These are phyloP conservation scores for Helogale parvula DNA, from an alignment of 2,113 vertebrate genomes.

Conservation along the genomic window DNA sequence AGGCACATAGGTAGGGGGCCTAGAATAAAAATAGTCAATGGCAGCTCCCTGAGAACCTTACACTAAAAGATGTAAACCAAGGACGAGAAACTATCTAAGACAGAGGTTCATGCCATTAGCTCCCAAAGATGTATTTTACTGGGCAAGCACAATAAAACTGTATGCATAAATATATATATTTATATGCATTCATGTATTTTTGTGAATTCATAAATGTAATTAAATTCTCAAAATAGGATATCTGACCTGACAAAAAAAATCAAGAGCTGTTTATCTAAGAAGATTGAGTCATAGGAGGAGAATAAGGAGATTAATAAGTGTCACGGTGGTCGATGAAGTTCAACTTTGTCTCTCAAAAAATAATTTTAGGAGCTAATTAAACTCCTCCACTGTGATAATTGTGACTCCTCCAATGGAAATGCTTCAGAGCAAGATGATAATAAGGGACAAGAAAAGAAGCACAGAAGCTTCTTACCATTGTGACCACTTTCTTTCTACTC, in stretches of 20 bases:
- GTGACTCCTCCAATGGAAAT: background rate
- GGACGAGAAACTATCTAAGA: background rate
- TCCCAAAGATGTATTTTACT: background rate
- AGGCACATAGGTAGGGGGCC: too few relatives aligned
- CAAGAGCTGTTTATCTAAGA: background rate
- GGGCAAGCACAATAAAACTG: background rate
- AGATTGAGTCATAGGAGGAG: background rate
- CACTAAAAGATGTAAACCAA: background rate
- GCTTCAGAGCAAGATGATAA: background rate
- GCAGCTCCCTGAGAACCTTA: background rate
- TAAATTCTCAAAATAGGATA: slow-evolving; percentile 25
- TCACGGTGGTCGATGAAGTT: background rate
- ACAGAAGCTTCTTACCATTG: background rate
- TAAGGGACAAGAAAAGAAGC: background rate
- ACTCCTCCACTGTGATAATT: background rate
- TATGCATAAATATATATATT: background rate
- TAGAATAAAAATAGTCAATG: background rate
- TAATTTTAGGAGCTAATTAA: slow-evolving; percentile 29
- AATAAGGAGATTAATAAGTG: background rate
- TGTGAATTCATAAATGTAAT: background rate
- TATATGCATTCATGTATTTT: background rate
- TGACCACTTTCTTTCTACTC: background rate
- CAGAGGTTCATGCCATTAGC: background rate
- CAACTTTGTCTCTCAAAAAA: background rate
- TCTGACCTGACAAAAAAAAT: background rate